Percentiles rank a stretch among this genome's conserved stretches.
These are phyloP conservation scores for Drosophila melanosoma DNA, from an alignment of 2,888 invertebrate genomes.

Conservation along the genomic window DNA sequence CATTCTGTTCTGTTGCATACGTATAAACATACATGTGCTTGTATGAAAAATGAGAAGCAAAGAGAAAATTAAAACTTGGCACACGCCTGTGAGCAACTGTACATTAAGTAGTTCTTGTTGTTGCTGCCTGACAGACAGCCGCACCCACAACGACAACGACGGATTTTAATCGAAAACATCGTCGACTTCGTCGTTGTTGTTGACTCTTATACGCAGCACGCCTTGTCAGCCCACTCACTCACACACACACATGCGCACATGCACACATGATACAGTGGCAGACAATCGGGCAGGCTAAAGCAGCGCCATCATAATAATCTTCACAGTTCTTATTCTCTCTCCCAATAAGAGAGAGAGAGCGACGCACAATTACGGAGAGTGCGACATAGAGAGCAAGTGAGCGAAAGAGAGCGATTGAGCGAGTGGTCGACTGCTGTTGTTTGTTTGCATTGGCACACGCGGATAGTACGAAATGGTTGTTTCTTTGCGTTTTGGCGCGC, in stretches of 20 bases:
- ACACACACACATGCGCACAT: slow-evolving; percentile 5
- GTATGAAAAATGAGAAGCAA: slow-evolving; percentile 29
- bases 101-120: slow-evolving; percentile 55
- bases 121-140: slow-evolving; percentile 42
- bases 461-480: slow-evolving; percentile 36
- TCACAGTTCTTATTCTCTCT: slow-evolving; percentile 17
- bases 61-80: slow-evolving; percentile 59
- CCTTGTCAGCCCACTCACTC: slow-evolving; percentile 58
- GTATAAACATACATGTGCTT: slow-evolving; percentile 2
- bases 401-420: background rate
- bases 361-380: slow-evolving; percentile 1
- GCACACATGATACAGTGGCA: slow-evolving; percentile 26
- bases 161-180: slow-evolving; percentile 49
- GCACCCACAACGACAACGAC: slow-evolving; percentile 68
- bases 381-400: background rate
- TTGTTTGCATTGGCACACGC: slow-evolving; percentile 53
- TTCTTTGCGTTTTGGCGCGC: slow-evolving; percentile 66
- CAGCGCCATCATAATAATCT: slow-evolving; percentile 6
- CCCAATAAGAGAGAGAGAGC: slow-evolving; percentile 17
- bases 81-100: slow-evolving; percentile 68
- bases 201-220: slow-evolving; percentile 64
- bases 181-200: slow-evolving; percentile 12
- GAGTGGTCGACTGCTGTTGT: slow-evolving; percentile 23
- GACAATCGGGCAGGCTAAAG: slow-evolving; percentile 47
- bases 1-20: slow-evolving; percentile 26